Base-by-base conservation (phyloP, 2,888 invertebrate species). In the Mycogona germanica region DNA sequence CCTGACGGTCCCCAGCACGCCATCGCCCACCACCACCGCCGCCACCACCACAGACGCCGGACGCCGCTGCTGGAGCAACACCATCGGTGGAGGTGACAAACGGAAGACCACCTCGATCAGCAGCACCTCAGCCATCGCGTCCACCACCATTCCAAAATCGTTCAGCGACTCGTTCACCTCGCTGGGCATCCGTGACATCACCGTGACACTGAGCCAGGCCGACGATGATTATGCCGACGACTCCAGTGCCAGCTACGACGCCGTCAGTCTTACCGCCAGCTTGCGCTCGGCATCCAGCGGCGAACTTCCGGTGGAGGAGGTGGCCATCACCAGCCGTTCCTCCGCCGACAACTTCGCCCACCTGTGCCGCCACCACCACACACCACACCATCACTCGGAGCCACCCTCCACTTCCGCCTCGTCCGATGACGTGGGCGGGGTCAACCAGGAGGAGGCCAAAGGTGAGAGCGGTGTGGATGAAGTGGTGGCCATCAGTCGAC, bases 261-360 rank as follows among this genome's bases (percentile, higher is more conserved):
- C 35, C 23, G 19, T 38, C 3, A 62, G 62, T 42, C 57, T 60
- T 51, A 60, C 59, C 14, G 56, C 61, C 17, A 61, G 60, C 41
- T 51, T 61, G 28, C 56, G 59, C 30, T 63, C 63, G 1, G 50
- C 61, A 19, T 62, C 62, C 26, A 48, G 53, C 12, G 59, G 58
- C 29, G 62, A 62, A 50, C 57, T 55, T 12, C 46, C 51, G 2
- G 37, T 42, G 4, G 51, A 56, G 12, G 45, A 52, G 5, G 17
- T 25, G 2, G 17, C 53, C 1, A 19, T 47, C 2, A 37, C 19
- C 19, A 19, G 29, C 7, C 25, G 53, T 21, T 2, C 35, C 7
- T 19, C 42, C 23, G 48, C 12, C 17, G 32, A n/a, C n/a, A n/a
- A n/a, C n/a, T n/a, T n/a, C n/a, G n/a, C n/a, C n/a, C n/a, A n/a